phyloP scores from a whole-genome alignment of 37 sponge, comb jelly and placozoan species.

The Crambe crambe region DNA sequence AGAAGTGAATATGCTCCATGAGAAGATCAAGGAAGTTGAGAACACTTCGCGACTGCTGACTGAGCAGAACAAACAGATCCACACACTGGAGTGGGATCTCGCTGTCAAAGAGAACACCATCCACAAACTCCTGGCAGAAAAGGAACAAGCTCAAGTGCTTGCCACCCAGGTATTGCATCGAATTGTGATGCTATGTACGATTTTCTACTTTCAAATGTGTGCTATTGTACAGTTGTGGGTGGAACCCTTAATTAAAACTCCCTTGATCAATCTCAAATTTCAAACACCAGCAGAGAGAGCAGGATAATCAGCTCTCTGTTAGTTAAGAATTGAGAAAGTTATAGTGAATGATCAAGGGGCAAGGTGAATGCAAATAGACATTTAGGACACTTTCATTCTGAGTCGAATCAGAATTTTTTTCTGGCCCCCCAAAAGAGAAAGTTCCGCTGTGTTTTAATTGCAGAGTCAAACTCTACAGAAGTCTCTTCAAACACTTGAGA shows the following conservation, averaged over 20 bases:
- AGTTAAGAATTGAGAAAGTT: no score
- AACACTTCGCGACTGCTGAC: neutral
- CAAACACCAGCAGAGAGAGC: no score
- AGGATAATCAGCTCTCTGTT: no score
- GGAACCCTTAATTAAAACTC: no score
- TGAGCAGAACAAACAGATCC: constrained; percentile 17
- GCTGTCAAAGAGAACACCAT: constrained; percentile 23
- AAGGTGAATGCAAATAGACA: no score
- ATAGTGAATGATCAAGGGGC: no score
- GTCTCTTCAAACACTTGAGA: constrained; percentile 28
- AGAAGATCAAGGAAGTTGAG: neutral
- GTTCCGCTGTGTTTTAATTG: neutral
- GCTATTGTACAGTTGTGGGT: no score
- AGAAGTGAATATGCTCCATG: constrained; percentile 5
- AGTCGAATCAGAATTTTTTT: no score
- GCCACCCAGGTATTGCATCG: constrained; percentile 5
- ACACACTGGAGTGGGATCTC: constrained; percentile 8
- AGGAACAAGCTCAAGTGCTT: constrained; percentile 8
- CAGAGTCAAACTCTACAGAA: constrained; percentile 18
- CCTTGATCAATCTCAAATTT: no score
- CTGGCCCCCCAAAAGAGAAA: neutral
- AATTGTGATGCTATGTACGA: neutral
- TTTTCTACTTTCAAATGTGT: no score
- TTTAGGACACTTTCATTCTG: no score
- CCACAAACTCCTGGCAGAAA: constrained; percentile 2